Evolutionary conservation across 1,140 invertebrate species (phyloP).

Genomic region (Drosophila nasuta): DNA sequence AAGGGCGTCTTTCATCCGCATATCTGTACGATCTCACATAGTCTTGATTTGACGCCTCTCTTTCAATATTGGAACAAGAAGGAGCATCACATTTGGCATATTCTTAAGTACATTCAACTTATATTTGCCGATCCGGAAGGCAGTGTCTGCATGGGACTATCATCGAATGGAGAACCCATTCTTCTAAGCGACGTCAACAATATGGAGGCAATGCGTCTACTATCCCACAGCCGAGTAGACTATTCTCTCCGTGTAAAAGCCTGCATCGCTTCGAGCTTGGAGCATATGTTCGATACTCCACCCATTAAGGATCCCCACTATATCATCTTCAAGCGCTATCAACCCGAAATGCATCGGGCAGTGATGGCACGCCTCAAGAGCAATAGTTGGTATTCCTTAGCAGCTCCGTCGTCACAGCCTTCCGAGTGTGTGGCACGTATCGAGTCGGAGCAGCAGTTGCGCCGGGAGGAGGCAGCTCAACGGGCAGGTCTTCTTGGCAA

Average conservation of each 20-base stretch:
- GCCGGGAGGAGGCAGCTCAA: constrained; percentile 34
- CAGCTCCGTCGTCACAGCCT: constrained; percentile 5
- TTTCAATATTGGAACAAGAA: constrained; percentile 94
- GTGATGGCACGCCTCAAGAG: constrained; percentile 76
- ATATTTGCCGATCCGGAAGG: constrained; percentile 87
- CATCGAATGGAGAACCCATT: constrained; percentile 65
- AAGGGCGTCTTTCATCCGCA: constrained; percentile 95
- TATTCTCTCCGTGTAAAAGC: constrained; percentile 89
- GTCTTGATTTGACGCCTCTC: constrained; percentile 89
- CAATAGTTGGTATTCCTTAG: constrained; percentile 34
- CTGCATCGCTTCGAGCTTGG: constrained; percentile 89
- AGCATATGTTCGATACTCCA: constrained; percentile 91
- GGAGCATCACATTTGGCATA: constrained; percentile 94
- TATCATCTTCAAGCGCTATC: constrained; percentile 91
- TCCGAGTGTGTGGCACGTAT: constrained; percentile 53
- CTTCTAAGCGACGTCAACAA: constrained; percentile 88
- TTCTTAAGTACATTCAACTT: constrained; percentile 93
- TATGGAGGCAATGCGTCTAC: constrained; percentile 91
- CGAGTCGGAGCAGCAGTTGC: constrained; percentile 29
- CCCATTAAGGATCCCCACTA: constrained; percentile 93
- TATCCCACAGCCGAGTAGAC: constrained; percentile 87
- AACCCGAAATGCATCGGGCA: constrained; percentile 89
- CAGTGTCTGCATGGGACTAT: constrained; percentile 27
- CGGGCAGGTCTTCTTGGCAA: neutral
- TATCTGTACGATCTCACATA: constrained; percentile 90